These are phyloP conservation scores for Acronicta alni DNA, from an alignment of 2,888 invertebrate genomes.

Conservation along the genomic window DNA sequence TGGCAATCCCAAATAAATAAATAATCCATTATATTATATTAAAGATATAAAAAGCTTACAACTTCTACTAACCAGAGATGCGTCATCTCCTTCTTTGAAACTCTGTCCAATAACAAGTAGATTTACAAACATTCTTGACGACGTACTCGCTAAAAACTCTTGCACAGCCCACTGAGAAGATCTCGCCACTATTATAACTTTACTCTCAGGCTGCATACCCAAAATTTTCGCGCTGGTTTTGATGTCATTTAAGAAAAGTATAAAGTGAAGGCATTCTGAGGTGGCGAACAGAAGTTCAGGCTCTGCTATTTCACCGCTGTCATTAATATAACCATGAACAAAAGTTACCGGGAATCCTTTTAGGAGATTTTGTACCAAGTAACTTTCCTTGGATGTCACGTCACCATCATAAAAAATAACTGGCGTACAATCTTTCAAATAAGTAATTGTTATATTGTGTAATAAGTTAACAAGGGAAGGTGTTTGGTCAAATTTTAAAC, in stretches of 20 bases:
- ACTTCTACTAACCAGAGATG: constrained; percentile 76
- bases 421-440: constrained; percentile 91
- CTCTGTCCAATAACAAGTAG: constrained; percentile 92
- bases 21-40: too few species aligned
- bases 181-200: constrained; percentile 91
- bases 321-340: constrained; percentile 90
- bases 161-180: constrained; percentile 93
- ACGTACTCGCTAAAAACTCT: constrained; percentile 90
- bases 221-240: constrained; percentile 89
- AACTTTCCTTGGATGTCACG: constrained; percentile 87
- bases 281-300: constrained; percentile 77
- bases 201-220: constrained; percentile 90
- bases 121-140: constrained; percentile 92
- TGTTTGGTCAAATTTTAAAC: constrained; percentile 81
- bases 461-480: constrained; percentile 90
- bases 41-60: not conserved
- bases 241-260: constrained; percentile 92
- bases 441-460: constrained; percentile 88
- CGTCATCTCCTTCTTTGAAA: constrained; percentile 85
- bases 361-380: constrained; percentile 89
- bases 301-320: constrained; percentile 81
- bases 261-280: constrained; percentile 90
- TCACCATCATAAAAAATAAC: constrained; percentile 91
- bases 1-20: too few species aligned
- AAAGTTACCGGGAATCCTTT: constrained; percentile 88